These are phyloP conservation scores for Patella pellucida DNA, from an alignment of 2,888 invertebrate genomes.

Conservation along the genomic window DNA sequence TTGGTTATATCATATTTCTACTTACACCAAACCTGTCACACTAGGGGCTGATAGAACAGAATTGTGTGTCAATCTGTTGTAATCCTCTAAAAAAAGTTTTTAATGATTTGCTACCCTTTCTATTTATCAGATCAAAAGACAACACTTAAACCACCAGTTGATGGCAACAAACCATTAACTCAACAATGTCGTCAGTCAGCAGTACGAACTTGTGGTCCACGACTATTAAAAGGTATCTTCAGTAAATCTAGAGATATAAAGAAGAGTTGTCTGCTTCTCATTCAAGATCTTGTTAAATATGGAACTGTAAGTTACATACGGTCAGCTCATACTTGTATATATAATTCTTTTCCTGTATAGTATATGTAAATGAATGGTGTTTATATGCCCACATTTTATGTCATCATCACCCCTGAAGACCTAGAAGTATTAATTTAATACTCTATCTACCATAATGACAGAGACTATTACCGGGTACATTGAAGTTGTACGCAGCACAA, in stretches of 20 bases:
- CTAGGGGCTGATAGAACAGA: background rate
- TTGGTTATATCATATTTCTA: background rate
- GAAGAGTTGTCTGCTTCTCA: conserved; percentile 45
- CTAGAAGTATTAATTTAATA: no score
- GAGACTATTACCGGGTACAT: no score
- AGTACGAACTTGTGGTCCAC: conserved; percentile 38
- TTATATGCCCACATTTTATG: no score
- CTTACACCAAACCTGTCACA: background rate
- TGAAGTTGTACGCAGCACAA: no score
- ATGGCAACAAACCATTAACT: conserved; percentile 48
- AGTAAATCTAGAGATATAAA: conserved; percentile 38
- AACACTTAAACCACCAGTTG: conserved; percentile 40
- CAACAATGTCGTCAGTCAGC: conserved; percentile 47
- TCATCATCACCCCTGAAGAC: no score
- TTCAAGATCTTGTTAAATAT: conserved; percentile 55
- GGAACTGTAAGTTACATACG: conserved; percentile 44
- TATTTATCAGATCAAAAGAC: background rate
- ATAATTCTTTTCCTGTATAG: no score
- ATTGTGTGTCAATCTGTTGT: background rate
- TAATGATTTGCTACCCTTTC: background rate
- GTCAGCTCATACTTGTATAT: no score
- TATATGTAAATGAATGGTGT: no score
- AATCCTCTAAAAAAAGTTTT: background rate
- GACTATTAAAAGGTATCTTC: conserved; percentile 48
- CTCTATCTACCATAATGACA: no score